Evolutionary conservation across 1,140 invertebrate genomes (phyloP), one percentile per base, ranked within the genome.

Genomic region (Aphidius ervi): DNA sequence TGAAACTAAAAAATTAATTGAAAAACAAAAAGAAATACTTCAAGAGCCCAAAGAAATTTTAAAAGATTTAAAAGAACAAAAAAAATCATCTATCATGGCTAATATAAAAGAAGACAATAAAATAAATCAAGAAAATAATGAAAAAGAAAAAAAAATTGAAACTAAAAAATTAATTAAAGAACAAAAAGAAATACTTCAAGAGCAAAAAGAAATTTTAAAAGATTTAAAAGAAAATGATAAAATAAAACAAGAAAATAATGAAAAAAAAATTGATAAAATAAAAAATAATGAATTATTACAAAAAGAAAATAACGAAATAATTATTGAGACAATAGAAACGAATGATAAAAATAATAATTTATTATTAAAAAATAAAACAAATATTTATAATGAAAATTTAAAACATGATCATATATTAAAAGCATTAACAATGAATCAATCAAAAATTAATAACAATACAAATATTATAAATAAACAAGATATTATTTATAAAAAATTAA

Each of bases 381-480:
- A 42, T 45, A 48, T 57, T 9, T 46, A 47, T 7, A 59, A 61
- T 61, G 62, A 63, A 5, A 53, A 62, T 6, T 7, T 9, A 4
- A 58, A 61, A 37, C 59, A 61, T 41, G 72, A 72, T 52, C 73
- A 71, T 31, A 77, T 80, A 31, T 63, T 79, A 8, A 72, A 70
- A 54, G 70, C 71, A 53, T 65, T 80, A n/a, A 72, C 68, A 4
- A 76, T 76, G 48, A 58, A 68, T 42, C 61, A 64, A 10, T 31
- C 62, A 31, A 62, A 63, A n/a, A 56, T 54, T 46, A 60, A 54
- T 6, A 59, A 57, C 20, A 43, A 48, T 10, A 10, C 46, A 16
- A 9, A 23, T 55, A 5, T 59, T 59, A 8, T 9, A 42, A 49
- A 50, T 6, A 5, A 63, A 58, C 49, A 63, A 42, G 50, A 62